Percentiles rank a stretch among this genome's conserved stretches.
phyloP scores from a whole-genome alignment of 2,797 vertebrate genomes.

The Enteromius thamalakanensis region DNA sequence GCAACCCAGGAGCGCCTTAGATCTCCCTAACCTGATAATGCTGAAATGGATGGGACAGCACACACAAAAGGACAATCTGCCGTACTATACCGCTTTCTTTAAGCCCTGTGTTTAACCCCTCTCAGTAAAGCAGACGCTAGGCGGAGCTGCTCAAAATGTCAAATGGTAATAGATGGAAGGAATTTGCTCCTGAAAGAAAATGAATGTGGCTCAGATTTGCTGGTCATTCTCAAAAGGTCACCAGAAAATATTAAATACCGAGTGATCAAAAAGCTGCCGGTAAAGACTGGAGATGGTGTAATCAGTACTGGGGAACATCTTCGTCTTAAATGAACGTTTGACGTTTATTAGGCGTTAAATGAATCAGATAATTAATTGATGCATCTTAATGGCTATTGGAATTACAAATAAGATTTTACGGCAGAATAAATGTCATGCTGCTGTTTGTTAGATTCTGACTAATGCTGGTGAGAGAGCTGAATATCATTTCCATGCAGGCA shows the following conservation, averaged over 20 bases:
- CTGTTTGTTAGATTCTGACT: slow-evolving; percentile 37
- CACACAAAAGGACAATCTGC: slow-evolving; percentile 57
- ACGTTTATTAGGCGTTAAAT: slow-evolving; percentile 57
- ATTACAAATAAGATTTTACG: slow-evolving; percentile 53
- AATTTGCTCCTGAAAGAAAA: slow-evolving; percentile 67
- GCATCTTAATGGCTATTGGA: slow-evolving; percentile 51
- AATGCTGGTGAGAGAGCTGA: slow-evolving; percentile 12
- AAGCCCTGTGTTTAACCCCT: slow-evolving; percentile 55
- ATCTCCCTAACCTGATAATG: slow-evolving; percentile 57
- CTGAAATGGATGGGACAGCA: slow-evolving; percentile 48
- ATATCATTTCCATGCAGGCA: not conserved
- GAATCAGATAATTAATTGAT: slow-evolving; percentile 59
- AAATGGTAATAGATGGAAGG: slow-evolving; percentile 74
- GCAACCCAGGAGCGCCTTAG: slow-evolving; percentile 35
- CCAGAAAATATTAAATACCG: slow-evolving; percentile 62
- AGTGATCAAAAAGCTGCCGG: slow-evolving; percentile 59
- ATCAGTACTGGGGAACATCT: slow-evolving; percentile 48
- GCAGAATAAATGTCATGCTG: slow-evolving; percentile 28
- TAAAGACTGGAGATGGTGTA: slow-evolving; percentile 49
- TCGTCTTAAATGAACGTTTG: slow-evolving; percentile 47
- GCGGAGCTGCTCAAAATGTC: slow-evolving; percentile 70
- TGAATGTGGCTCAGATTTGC: slow-evolving; percentile 68
- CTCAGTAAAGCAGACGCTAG: slow-evolving; percentile 50
- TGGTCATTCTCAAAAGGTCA: slow-evolving; percentile 74
- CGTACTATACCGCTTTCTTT: slow-evolving; percentile 51